Evolutionary conservation across 1,140 invertebrate species (phyloP), one percentile per base, ranked within the genome.

Genomic region (Psilanteris sp.): DNA sequence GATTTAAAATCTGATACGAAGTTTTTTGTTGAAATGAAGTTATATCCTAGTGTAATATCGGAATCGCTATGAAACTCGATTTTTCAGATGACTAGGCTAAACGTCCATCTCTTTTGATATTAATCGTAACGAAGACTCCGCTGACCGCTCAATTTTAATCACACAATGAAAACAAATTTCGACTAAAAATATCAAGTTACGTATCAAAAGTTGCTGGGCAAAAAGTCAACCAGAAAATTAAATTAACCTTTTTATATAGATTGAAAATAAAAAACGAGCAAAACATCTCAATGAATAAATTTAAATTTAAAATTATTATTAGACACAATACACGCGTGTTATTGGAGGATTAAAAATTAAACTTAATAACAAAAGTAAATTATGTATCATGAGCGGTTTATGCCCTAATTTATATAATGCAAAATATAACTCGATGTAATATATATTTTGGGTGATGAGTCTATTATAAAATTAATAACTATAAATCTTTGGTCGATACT

Each of bases 401-500:
- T n/a, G n/a, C n/a, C n/a, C n/a, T n/a, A n/a, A n/a, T n/a, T n/a
- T n/a, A n/a, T n/a, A n/a, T n/a, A n/a, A 16, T 8, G 2, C 14
- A 15, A 34, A 34, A 13, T 15, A n/a, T 34, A 34, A 26, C n/a
- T 24, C 9, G 13, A 22, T 9, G n/a, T n/a, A n/a, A 15, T 18
- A 9, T 44, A 2, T 13, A 46, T 24, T 22, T 46, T 50, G 29
- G 61, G 41, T 85, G 83, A 87, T 84, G 81, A 81, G 81, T 87
- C 80, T 82, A 87, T 87, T 87, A 85, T 79, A 84, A 83, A 84
- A 85, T 87, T 85, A 87, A 87, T 87, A 86, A 86, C 83, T 85
- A 83, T 87, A 87, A 86, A 87, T 87, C 83, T 83, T 66, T 39
- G 10, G 48, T 46, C 44, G 50, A 39, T 34, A 68, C 43, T 59